These are phyloP conservation scores for Saccostrea glomerata DNA, from an alignment of 1,140 invertebrate genomes.

Conservation along the genomic window DNA sequence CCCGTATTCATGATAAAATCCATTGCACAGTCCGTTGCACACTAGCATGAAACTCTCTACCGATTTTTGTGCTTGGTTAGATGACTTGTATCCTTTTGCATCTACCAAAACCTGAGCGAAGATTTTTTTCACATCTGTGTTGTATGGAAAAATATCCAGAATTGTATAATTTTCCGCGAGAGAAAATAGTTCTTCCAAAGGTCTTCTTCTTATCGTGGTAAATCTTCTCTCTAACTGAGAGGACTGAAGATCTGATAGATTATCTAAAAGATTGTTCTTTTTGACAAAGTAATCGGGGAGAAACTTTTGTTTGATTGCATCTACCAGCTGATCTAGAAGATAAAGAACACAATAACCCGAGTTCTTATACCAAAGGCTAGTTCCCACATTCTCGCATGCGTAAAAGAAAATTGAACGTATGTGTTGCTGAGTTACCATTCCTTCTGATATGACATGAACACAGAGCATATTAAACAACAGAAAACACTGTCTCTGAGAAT, in stretches of 20 bases:
- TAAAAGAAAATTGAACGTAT: slow-evolving; percentile 44
- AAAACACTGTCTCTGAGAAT: slow-evolving; percentile 54
- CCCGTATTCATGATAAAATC: slow-evolving; percentile 56
- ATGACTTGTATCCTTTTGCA: slow-evolving; percentile 50
- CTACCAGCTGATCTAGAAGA: slow-evolving; percentile 43
- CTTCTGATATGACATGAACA: slow-evolving; percentile 51
- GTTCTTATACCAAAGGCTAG: slow-evolving; percentile 52
- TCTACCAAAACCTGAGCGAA: slow-evolving; percentile 48
- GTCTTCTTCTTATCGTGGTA: slow-evolving; percentile 43
- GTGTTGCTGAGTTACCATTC: background rate
- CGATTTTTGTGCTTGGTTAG: slow-evolving; percentile 36
- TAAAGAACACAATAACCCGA: slow-evolving; percentile 45
- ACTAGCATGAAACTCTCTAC: slow-evolving; percentile 47
- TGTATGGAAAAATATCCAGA: slow-evolving; percentile 55
- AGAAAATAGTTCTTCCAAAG: slow-evolving; percentile 51
- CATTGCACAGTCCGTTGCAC: slow-evolving; percentile 49
- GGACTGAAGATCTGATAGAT: slow-evolving; percentile 43
- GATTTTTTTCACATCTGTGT: slow-evolving; percentile 47
- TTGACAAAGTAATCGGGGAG: slow-evolving; percentile 48
- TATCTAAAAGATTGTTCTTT: slow-evolving; percentile 47
- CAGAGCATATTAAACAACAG: slow-evolving; percentile 48
- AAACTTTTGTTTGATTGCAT: slow-evolving; percentile 48
- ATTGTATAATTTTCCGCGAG: slow-evolving; percentile 51
- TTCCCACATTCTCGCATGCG: slow-evolving; percentile 48
- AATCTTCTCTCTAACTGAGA: slow-evolving; percentile 50